phyloP scores from a whole-genome alignment of 1,140 invertebrate species.

The Kradibia gibbosae region DNA sequence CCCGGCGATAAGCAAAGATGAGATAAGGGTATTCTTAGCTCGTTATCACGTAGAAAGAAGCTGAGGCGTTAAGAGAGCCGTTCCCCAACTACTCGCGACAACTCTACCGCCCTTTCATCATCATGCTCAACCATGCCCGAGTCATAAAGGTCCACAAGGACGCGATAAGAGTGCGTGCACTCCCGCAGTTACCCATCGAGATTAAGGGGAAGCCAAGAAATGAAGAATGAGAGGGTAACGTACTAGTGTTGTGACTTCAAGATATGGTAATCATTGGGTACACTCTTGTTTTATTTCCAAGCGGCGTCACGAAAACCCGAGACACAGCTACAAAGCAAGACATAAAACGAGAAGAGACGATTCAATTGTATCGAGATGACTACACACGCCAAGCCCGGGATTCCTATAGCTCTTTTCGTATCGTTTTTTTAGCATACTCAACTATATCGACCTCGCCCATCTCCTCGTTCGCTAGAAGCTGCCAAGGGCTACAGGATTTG shows the following conservation, averaged over 20 bases:
- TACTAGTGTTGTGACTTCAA: too few species aligned
- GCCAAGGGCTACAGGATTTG: too few species aligned
- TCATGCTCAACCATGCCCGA: too few species aligned
- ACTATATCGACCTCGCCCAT: too few species aligned
- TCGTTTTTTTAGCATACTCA: not conserved
- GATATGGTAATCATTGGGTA: too few species aligned
- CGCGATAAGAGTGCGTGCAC: not conserved
- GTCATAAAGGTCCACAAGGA: too few species aligned
- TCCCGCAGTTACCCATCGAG: not conserved
- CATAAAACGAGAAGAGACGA: not conserved
- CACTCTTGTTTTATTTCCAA: not conserved
- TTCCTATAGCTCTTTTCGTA: too few species aligned
- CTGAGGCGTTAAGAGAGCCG: not conserved
- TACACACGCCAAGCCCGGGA: too few species aligned
- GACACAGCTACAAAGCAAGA: not conserved
- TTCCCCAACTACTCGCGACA: not conserved
- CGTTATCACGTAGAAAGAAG: not conserved
- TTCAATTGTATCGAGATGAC: not conserved
- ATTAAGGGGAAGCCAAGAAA: not conserved
- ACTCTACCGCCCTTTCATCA: too few species aligned
- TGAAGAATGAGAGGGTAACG: not conserved
- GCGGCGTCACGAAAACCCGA: not conserved
- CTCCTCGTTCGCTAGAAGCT: too few species aligned
- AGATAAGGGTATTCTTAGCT: not conserved
- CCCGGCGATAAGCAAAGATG: not conserved